phyloP scores from a whole-genome alignment of 2,113 vertebrate genomes.

The Phylloscopus trochiloides region DNA sequence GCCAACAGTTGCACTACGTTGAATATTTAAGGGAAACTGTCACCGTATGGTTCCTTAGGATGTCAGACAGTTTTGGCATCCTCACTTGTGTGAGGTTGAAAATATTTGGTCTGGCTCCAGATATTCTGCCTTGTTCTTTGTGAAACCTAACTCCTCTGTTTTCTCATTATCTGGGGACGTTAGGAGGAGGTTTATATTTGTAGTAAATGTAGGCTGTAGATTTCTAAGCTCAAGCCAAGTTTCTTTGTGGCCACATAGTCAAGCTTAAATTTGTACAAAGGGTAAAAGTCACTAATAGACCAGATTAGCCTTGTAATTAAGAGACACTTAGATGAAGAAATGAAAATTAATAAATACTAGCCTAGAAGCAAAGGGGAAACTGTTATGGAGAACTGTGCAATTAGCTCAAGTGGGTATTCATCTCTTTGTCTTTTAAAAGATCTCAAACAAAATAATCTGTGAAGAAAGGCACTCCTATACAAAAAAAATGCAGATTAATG shows the following conservation, averaged over 20 bases:
- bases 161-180: not conserved
- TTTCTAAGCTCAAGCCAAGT: not conserved
- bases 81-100: not conserved
- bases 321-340: not conserved
- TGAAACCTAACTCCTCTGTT: not conserved
- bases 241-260: not conserved
- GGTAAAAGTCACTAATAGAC: not conserved
- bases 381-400: not conserved
- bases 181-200: not conserved
- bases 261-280: not conserved
- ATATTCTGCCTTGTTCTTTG: not conserved
- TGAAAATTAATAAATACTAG: not conserved
- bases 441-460: not conserved
- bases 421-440: not conserved
- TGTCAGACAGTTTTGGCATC: slow-evolving; percentile 15
- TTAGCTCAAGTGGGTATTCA: not conserved
- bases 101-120: not conserved
- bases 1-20: not conserved
- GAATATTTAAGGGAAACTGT: not conserved
- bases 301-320: not conserved
- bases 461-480: not conserved
- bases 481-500: not conserved
- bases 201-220: not conserved
- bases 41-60: not conserved
- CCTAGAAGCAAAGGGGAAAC: not conserved